phyloP scores from a whole-genome alignment of 1,140 invertebrate species.

The Tribolium madens region DNA sequence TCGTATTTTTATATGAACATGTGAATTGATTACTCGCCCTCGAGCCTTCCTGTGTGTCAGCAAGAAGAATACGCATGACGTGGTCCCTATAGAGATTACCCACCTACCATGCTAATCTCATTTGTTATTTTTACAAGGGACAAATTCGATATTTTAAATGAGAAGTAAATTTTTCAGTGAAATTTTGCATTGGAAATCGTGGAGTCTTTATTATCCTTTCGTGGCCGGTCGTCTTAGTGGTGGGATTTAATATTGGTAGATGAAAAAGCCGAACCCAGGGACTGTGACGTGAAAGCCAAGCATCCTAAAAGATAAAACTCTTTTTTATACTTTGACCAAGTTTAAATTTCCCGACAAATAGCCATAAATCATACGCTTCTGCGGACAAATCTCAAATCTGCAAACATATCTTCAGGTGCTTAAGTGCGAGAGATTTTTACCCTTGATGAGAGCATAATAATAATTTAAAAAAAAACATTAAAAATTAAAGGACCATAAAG shows the following conservation, averaged over 20 bases:
- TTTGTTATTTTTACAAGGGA: conserved; percentile 22
- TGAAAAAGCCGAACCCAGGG: conserved; percentile 1
- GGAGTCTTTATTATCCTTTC: conserved; percentile 13
- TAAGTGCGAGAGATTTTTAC: neutral
- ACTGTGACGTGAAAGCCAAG: conserved; percentile 17
- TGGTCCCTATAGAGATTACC: neutral
- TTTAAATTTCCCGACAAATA: conserved; percentile 33
- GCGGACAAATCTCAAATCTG: conserved; percentile 10
- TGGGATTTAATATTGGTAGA: conserved; percentile 26
- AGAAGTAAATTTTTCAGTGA: conserved; percentile 16
- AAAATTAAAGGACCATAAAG: no score
- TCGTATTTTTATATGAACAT: conserved; percentile 21
- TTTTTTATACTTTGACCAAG: conserved; percentile 29
- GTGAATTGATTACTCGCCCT: conserved; percentile 20
- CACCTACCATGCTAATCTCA: no score
- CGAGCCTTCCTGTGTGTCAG: conserved; percentile 3
- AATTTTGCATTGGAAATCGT: neutral
- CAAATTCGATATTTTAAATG: neutral
- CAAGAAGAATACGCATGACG: conserved; percentile 9
- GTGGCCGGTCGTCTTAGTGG: conserved; percentile 11
- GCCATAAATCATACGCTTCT: conserved; percentile 11
- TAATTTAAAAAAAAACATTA: no score
- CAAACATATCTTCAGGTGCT: neutral
- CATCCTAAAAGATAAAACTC: conserved; percentile 22
- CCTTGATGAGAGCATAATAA: neutral